Conservation (phyloP, 30 jellyfish, hydroid and myxozoan genomes). For the Hydra vulgaris region DNA sequence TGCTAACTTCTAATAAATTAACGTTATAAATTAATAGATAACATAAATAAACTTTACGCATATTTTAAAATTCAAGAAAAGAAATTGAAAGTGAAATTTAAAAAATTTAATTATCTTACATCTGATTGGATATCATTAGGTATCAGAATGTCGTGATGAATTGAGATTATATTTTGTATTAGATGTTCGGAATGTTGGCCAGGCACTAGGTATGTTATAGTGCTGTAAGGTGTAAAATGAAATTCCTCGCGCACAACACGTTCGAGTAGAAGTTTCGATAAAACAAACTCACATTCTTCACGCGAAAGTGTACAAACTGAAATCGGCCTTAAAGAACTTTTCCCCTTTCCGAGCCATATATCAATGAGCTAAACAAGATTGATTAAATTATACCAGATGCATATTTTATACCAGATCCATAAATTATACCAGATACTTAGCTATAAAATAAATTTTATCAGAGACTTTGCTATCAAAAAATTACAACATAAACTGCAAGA, state of each 20-base stretch:
- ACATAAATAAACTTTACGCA: too few relatives aligned
- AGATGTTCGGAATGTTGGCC: constrained; percentile 37
- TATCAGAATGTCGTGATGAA: neutral
- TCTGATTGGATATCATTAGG: neutral
- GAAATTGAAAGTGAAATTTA: too few relatives aligned
- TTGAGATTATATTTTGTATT: constrained; percentile 8
- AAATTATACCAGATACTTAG: neutral
- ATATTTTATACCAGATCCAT: neutral
- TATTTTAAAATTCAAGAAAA: too few relatives aligned
- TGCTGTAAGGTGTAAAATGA: constrained; percentile 75
- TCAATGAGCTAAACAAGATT: constrained; percentile 21
- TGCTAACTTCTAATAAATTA: too few relatives aligned
- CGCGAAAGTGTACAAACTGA: neutral
- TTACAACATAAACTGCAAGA: too few relatives aligned
- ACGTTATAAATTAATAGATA: too few relatives aligned
- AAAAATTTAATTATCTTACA: too few relatives aligned
- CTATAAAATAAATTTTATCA: too few relatives aligned
- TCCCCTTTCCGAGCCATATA: constrained; percentile 74
- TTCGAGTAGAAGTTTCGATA: constrained; percentile 40
- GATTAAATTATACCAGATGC: neutral
- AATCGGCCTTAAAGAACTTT: constrained; percentile 26
- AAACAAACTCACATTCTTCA: constrained; percentile 34
- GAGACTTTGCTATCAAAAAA: too few relatives aligned
- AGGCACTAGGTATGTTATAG: constrained; percentile 46
- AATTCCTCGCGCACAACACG: constrained; percentile 60